A percentile compares a stretch with the other conserved stretches of the same genome.
phyloP scores from a whole-genome alignment of 2,888 invertebrate genomes.

The Acanthosepion pharaonis region DNA sequence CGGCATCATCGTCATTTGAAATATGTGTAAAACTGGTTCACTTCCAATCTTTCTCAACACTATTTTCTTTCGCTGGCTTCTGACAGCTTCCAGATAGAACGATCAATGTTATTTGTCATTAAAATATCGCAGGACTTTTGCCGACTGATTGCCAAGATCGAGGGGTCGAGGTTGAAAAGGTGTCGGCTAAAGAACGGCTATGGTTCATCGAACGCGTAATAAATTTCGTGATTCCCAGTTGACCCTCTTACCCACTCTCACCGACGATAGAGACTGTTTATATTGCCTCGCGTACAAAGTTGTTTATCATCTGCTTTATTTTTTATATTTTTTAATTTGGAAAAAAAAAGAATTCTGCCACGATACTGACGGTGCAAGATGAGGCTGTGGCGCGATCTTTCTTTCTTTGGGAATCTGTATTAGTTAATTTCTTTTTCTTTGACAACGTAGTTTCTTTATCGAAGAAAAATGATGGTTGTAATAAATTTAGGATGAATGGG shows the following conservation, averaged over 20 bases:
- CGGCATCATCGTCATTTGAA: background rate
- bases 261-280: background rate
- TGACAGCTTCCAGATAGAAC: conserved; percentile 2
- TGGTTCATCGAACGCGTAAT: background rate
- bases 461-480: background rate
- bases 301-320: background rate
- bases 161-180: background rate
- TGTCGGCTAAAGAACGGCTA: background rate
- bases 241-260: background rate
- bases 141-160: conserved; percentile 11
- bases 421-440: background rate
- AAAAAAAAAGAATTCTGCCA: background rate
- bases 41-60: background rate
- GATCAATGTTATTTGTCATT: background rate
- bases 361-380: background rate
- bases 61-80: background rate
- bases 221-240: background rate
- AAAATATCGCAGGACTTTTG: conserved; percentile 5
- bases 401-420: too few species aligned
- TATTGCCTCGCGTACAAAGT: background rate
- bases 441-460: background rate
- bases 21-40: conserved; percentile 33
- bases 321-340: background rate
- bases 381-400: too few species aligned
- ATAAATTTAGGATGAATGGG: background rate